Base-by-base conservation (phyloP, 2,797 vertebrate species). In the Gadopsis marmoratus region DNA sequence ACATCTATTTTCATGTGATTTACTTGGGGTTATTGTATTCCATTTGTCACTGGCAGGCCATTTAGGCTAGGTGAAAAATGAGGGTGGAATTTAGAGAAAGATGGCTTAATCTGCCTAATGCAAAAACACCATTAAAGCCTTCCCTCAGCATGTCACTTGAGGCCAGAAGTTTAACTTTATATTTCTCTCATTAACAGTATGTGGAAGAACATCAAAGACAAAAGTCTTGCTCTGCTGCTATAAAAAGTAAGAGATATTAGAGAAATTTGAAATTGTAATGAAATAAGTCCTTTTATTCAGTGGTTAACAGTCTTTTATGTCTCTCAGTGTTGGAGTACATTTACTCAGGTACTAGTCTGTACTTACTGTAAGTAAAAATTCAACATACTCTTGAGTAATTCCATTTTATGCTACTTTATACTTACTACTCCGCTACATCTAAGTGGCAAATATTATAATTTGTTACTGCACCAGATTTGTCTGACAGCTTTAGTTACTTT, bases 81-180 rank as follows among this genome's bases (percentile, higher is more conserved):
- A 84, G 68, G 74, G 65, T 74, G 66, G 50, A 79, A 86, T 48
- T 54, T 45, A 33, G 63, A 83, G 83, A 78, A 78, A 72, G 69
- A 86, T 64, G 60, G 82, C 86, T 92, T 92, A 91, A 93, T 93
- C 87, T 84, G 39, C 86, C 76, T 91, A 91, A 94, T 91, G 90
- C 78, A 90, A 83, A 90, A 87, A 76, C 69, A 82, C 82, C 86
- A 92, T 93, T 91, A 92, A 82, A 80, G 69, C 59, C 61, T 88
- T 92, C 76, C 76, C 55, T 88, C 82, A 88, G 74, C 43, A n/a
- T 74, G 76, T 74, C 80, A 83, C 72, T 21, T 39, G 2, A 79
- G 79, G 84, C 55, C 81, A 76, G 35, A 69, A 81, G 66, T 79
- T 76, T 47, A 81, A 88, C 83, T 91, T 88, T 65, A 85, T 88